These are phyloP conservation scores for Trachelus troglodyta DNA, from an alignment of 2,888 invertebrate species.

Conservation along the genomic window DNA sequence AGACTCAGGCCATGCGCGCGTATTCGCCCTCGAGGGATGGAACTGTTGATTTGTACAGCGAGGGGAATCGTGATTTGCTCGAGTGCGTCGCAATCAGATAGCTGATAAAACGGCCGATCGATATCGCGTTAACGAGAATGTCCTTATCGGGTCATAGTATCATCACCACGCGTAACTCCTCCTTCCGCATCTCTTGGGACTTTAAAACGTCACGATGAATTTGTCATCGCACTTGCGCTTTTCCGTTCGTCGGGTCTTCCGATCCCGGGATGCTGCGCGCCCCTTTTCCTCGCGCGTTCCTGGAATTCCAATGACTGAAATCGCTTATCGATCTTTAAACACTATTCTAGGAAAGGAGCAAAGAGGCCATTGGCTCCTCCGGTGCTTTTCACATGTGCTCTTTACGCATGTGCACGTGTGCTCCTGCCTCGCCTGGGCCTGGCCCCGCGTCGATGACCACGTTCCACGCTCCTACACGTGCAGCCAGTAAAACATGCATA, in stretches of 20 bases:
- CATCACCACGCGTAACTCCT: not conserved
- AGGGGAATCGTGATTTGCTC: conserved; percentile 30
- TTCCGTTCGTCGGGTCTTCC: not conserved
- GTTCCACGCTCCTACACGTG: not conserved
- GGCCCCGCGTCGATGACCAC: not conserved
- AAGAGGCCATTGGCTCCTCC: not conserved
- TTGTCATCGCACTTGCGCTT: conserved; percentile 1
- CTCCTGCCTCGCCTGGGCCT: not conserved
- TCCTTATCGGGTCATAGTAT: conserved; percentile 27
- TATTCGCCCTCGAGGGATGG: conserved; percentile 17
- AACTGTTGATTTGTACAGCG: conserved; percentile 24
- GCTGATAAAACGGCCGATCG: conserved; percentile 37
- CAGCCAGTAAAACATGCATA: conserved; percentile 31
- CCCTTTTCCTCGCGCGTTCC: not conserved
- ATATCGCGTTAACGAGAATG: conserved; percentile 47
- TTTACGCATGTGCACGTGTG: not conserved
- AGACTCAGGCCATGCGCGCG: not conserved
- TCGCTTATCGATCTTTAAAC: conserved; percentile 25
- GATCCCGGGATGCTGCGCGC: not conserved
- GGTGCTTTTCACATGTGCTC: not conserved
- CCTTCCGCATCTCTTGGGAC: not conserved
- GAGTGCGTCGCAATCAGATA: conserved; percentile 42
- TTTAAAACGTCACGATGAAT: not conserved
- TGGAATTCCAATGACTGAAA: not conserved
- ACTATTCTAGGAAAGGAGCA: conserved; percentile 1